Conservation (phyloP, 2,113 vertebrate species). For the Argyrosomus japonicus region DNA sequence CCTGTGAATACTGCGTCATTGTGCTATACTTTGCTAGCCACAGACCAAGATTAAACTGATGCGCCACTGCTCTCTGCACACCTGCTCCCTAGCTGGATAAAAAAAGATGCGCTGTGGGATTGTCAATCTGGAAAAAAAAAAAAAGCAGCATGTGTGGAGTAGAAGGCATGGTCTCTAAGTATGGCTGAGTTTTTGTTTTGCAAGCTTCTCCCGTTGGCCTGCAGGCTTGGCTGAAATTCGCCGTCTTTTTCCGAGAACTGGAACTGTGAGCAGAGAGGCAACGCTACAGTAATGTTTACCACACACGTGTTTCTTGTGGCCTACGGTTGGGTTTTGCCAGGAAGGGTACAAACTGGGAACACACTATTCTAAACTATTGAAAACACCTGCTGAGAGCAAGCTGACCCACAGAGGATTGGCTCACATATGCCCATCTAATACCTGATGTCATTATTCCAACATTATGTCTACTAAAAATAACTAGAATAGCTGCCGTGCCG, state of each 20-base stretch:
- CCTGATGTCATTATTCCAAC: background rate
- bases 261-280: background rate
- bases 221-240: conserved; percentile 15
- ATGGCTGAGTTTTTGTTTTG: background rate
- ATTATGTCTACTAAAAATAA: background rate
- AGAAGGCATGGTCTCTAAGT: background rate
- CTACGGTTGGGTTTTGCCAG: conserved; percentile 30
- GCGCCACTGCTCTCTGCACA: background rate
- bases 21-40: background rate
- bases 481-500: background rate
- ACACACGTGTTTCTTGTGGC: conserved; percentile 24
- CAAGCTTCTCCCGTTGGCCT: conserved; percentile 6
- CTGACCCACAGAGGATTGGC: background rate
- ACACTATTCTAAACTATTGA: conserved; percentile 29
- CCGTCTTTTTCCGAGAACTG: background rate
- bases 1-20: background rate
- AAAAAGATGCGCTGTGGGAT: background rate
- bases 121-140: background rate
- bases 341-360: conserved; percentile 1
- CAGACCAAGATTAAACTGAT: background rate
- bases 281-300: background rate
- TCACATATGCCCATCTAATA: background rate
- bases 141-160: background rate
- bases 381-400: conserved; percentile 29
- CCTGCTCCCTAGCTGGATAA: background rate